Evolutionary conservation across 1,140 invertebrate species (phyloP).

Genomic region (Drosophila lowei): DNA sequence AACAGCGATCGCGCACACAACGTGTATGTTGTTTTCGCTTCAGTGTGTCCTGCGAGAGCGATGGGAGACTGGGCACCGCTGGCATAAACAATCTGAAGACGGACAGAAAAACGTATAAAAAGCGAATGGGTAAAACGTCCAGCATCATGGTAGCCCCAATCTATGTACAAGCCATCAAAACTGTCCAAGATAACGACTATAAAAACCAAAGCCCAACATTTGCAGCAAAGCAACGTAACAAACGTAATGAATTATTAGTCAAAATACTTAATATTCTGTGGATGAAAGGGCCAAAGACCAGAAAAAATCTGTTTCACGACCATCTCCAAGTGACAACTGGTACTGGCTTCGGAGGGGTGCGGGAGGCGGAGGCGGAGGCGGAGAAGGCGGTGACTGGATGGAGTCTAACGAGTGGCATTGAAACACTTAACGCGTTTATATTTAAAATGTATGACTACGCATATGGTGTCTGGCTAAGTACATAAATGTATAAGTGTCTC

Average conservation of each 20-base stretch:
- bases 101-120: too few relatives aligned
- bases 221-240: slow-evolving; percentile 4
- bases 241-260: slow-evolving; percentile 38
- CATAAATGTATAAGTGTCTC: slow-evolving; percentile 37
- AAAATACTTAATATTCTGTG: slow-evolving; percentile 42
- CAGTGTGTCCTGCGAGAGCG: too few relatives aligned
- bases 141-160: too few relatives aligned
- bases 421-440: slow-evolving; percentile 61
- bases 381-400: neutral
- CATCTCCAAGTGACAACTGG: slow-evolving; percentile 38
- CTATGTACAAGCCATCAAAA: too few relatives aligned
- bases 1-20: too few relatives aligned
- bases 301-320: slow-evolving; percentile 47
- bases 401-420: slow-evolving; percentile 41
- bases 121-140: too few relatives aligned
- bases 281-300: slow-evolving; percentile 22
- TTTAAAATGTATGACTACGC: slow-evolving; percentile 63
- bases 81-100: too few relatives aligned
- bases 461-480: slow-evolving; percentile 60
- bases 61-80: too few relatives aligned
- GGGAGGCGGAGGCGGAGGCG: too few relatives aligned
- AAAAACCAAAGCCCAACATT: too few relatives aligned
- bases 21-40: too few relatives aligned
- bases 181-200: too few relatives aligned
- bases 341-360: neutral